These are phyloP conservation scores for Bubalus kerabau DNA, from an alignment of 2,113 vertebrate species.

Conservation along the genomic window DNA sequence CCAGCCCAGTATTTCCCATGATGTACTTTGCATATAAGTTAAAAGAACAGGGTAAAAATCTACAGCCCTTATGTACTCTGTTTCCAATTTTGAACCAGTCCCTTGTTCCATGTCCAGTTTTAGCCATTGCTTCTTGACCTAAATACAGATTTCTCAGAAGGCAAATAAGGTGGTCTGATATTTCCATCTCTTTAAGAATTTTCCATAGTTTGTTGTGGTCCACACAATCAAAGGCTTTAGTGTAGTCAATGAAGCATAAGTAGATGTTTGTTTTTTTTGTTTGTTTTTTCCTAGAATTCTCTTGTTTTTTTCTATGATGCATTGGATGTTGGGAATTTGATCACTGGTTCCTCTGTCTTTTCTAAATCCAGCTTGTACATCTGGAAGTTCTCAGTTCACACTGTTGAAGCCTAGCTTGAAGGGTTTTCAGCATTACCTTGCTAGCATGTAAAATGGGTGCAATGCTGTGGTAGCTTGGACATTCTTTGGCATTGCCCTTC, in stretches of 20 bases:
- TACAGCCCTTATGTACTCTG: not conserved
- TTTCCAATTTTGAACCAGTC: not conserved
- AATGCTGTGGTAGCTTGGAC: not conserved
- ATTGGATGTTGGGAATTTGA: not conserved
- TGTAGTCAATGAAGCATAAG: not conserved
- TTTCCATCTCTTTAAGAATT: not conserved
- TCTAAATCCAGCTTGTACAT: not conserved
- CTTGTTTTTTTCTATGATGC: not conserved
- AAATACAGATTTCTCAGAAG: not conserved
- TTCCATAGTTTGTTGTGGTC: not conserved
- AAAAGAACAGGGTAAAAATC: not conserved
- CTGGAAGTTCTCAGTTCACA: not conserved
- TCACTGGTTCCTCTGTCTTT: not conserved
- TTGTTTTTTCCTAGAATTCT: not conserved
- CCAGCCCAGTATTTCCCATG: not conserved
- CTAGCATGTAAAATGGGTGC: not conserved
- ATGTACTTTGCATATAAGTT: not conserved
- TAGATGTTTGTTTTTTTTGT: not conserved
- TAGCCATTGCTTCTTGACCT: not conserved
- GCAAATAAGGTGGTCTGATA: not conserved
- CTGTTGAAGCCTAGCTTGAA: not conserved
- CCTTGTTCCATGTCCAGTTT: not conserved
- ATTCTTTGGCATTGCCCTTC: not conserved
- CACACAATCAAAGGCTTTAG: not conserved
- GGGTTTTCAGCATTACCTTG: not conserved